A percentile compares a stretch with the other conserved stretches of the same genome.
These are phyloP conservation scores for Montipora capitata DNA, from an alignment of 92 coral and sea anemone genomes.

Conservation along the genomic window DNA sequence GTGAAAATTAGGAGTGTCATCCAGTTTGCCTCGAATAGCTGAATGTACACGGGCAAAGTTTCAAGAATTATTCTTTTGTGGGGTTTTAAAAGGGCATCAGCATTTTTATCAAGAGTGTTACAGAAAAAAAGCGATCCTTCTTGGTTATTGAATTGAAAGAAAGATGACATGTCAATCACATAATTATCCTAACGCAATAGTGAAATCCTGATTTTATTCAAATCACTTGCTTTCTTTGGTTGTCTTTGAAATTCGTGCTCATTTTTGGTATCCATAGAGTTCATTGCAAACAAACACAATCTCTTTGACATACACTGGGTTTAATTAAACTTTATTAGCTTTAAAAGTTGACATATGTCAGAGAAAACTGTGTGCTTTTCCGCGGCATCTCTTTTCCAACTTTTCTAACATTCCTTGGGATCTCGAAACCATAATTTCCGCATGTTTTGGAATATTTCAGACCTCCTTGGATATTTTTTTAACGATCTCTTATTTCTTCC, in stretches of 20 bases:
- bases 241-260: slow-evolving; percentile 32
- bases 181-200: slow-evolving; percentile 19
- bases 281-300: slow-evolving; percentile 41
- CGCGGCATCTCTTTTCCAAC: slow-evolving; percentile 24
- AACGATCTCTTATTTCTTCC: not conserved
- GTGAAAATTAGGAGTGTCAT: slow-evolving; percentile 28
- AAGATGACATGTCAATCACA: slow-evolving; percentile 33
- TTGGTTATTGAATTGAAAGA: slow-evolving; percentile 8
- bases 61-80: not conserved
- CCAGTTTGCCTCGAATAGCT: slow-evolving; percentile 24
- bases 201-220: slow-evolving; percentile 45
- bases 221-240: slow-evolving; percentile 33
- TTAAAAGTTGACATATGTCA: slow-evolving; percentile 44
- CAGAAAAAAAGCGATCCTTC: not conserved
- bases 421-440: slow-evolving; percentile 25
- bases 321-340: slow-evolving; percentile 58
- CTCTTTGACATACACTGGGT: slow-evolving; percentile 27
- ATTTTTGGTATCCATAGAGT: slow-evolving; percentile 56
- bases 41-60: not conserved
- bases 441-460: slow-evolving; percentile 20
- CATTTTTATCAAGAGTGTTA: not conserved
- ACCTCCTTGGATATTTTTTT: not conserved
- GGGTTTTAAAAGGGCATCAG: not conserved
- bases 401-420: slow-evolving; percentile 38
- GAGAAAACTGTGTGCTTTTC: slow-evolving; percentile 2